Evolutionary conservation across 30 jellyfish, hydroid and myxozoan genomes (phyloP), one percentile per base, ranked within the genome.

Genomic region (Cassiopea andromeda): DNA sequence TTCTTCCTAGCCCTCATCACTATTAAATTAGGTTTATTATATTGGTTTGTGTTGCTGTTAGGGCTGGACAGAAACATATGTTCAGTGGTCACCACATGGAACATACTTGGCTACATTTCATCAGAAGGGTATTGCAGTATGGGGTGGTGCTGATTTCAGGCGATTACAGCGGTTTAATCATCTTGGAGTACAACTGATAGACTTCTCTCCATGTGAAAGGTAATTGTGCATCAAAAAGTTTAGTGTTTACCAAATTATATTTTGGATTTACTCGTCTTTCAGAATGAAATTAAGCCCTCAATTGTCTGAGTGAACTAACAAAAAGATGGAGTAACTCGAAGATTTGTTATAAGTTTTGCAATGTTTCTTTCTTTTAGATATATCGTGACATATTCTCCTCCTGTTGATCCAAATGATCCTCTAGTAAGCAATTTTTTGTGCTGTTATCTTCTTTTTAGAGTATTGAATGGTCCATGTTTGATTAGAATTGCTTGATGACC

Each of bases 41-140:
- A 3, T 9, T 50, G 17, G 18, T 85, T 59, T 10, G 0, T 48
- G 50, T 46, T 78, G 66, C 8, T 87, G 77, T 15, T 38, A 93
- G 98, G 90, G 94, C 59, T 95, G 99, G 99, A 95, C 99, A 58
- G 99, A 95, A 77, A 90, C 99, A 49, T 91, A 88, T 91, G 96
- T 88, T 19, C 90, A 72, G 82, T 95, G 99, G 99, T 95, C 99
- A 10, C 99, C 98, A 16, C 88, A 91, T 54, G 99, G 99, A 16
- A 86, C 97, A 59, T 91, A 95, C 61, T 69, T 95, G 58, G 97
- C 99, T 64, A 95, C 99, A 48, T 78, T 95, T 81, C 99, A 95
- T 74, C 92, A 84, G 75, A 97, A 83, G 74, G 99, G 99, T 82
- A 78, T 95, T 82, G 99, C 97, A 15, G 59, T 95, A 13, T 95